Conservation (phyloP, 1,140 invertebrate species). For the Apis florea region DNA sequence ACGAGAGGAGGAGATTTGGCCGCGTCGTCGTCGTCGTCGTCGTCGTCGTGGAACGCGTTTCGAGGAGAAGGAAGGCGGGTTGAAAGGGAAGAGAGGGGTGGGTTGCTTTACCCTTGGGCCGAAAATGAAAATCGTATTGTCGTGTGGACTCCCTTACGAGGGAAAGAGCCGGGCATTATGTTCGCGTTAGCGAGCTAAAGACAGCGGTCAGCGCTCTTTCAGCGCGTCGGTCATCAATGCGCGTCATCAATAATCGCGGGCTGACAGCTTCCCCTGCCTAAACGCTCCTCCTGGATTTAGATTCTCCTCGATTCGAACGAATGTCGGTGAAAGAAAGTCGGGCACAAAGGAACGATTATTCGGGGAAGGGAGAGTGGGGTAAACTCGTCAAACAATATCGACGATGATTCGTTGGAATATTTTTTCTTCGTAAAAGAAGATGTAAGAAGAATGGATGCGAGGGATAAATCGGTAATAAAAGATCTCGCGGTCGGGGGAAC, state of each 20-base stretch:
- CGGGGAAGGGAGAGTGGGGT: not conserved
- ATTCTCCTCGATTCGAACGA: slow-evolving; percentile 35
- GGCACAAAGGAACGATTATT: slow-evolving; percentile 18
- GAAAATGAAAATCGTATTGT: slow-evolving; percentile 77
- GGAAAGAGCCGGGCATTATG: slow-evolving; percentile 69
- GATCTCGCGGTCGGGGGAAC: not conserved
- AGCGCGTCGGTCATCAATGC: slow-evolving; percentile 66
- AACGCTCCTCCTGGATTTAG: slow-evolving; percentile 47
- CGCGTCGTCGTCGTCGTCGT: no score
- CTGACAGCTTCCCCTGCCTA: slow-evolving; percentile 67
- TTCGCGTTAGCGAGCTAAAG: slow-evolving; percentile 72
- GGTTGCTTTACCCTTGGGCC: slow-evolving; percentile 63
- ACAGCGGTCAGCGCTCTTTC: slow-evolving; percentile 68
- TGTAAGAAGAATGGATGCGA: no score
- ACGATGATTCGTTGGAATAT: not conserved
- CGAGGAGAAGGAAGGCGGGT: slow-evolving; percentile 19
- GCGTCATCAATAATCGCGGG: slow-evolving; percentile 75
- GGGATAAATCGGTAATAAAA: not conserved
- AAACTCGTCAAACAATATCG: not conserved
- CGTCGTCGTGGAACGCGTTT: not conserved
- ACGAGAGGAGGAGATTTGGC: slow-evolving; percentile 15
- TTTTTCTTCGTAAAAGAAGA: not conserved
- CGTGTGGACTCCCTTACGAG: slow-evolving; percentile 45
- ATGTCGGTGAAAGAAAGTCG: not conserved
- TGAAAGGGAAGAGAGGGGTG: slow-evolving; percentile 32